Percentiles rank a stretch among this genome's conserved stretches.
These are phyloP conservation scores for Lottia scabra DNA, from an alignment of 2,888 invertebrate species.

Conservation along the genomic window DNA sequence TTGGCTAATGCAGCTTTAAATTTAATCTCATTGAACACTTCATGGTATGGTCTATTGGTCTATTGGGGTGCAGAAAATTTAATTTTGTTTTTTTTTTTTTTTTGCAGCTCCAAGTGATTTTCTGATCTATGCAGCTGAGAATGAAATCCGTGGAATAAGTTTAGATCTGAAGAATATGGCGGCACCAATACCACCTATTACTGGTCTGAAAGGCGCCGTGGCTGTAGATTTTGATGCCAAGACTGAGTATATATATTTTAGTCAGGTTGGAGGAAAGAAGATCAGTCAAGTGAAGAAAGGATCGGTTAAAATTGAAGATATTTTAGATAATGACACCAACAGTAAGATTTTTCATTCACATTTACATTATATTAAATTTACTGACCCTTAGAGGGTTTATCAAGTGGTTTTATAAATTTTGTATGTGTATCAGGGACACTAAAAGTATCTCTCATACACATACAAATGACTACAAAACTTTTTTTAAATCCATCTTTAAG, in stretches of 20 bases:
- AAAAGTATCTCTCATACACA: no score
- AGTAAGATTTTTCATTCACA: no score
- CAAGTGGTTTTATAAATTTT: no score
- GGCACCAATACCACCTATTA: conserved; percentile 83
- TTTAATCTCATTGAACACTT: no score
- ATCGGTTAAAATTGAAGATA: conserved; percentile 37
- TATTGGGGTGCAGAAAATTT: no score
- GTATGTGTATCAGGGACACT: no score
- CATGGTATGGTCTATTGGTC: no score
- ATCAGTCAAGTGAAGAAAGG: conserved; percentile 51
- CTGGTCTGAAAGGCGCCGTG: conserved; percentile 77
- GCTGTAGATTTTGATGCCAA: conserved; percentile 95
- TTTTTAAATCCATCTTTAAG: no score
- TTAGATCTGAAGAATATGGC: conserved; percentile 78
- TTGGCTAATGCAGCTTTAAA: no score
- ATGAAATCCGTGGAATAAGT: conserved; percentile 91
- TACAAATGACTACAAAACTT: no score
- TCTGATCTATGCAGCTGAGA: conserved; percentile 92
- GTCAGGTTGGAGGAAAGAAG: conserved; percentile 47
- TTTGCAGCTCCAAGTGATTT: conserved; percentile 82
- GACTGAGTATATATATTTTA: conserved; percentile 86
- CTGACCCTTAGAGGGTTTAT: no score
- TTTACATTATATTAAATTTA: no score
- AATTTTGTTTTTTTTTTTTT: conserved; percentile 11
- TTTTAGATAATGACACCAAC: conserved; percentile 35